Evolutionary conservation across 2,113 vertebrate species (phyloP).

Genomic region (Gymnarchus niloticus): DNA sequence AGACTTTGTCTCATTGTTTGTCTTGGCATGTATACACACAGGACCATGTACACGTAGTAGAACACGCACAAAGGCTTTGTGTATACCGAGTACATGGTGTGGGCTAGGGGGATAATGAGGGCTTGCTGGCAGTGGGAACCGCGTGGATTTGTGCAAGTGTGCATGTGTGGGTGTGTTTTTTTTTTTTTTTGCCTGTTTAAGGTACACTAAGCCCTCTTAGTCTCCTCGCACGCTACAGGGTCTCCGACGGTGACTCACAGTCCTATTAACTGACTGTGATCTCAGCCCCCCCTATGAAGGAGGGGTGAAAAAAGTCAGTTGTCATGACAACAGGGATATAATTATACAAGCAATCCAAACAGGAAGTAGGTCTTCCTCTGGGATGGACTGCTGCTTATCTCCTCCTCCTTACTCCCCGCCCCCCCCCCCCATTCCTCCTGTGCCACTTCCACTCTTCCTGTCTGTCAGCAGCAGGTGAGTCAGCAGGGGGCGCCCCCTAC

Average conservation of each 20-base stretch:
- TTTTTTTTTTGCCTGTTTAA: not conserved
- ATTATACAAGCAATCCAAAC: conserved; percentile 32
- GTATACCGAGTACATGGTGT: not conserved
- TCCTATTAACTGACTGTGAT: conserved; percentile 14
- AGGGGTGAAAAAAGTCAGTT: conserved; percentile 19
- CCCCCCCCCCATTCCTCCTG: not conserved
- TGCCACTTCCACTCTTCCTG: not conserved
- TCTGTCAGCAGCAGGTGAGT: not conserved
- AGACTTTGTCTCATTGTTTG: too few species aligned
- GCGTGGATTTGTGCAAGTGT: not conserved
- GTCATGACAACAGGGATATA: conserved; percentile 27
- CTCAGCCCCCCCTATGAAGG: conserved; percentile 1
- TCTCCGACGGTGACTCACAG: conserved; percentile 20
- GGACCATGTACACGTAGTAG: not conserved
- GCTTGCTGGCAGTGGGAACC: not conserved
- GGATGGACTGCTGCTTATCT: not conserved
- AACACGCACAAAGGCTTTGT: not conserved
- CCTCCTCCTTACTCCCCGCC: not conserved
- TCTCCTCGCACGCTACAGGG: not conserved
- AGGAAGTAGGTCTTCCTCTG: conserved; percentile 26
- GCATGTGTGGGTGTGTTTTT: not conserved
- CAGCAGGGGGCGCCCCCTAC: not conserved
- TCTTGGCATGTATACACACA: too few species aligned
- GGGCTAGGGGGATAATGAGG: not conserved
- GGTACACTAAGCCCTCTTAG: not conserved